Conservation (phyloP, 2,797 vertebrate species). For the Chlorospingus flavigularis region DNA sequence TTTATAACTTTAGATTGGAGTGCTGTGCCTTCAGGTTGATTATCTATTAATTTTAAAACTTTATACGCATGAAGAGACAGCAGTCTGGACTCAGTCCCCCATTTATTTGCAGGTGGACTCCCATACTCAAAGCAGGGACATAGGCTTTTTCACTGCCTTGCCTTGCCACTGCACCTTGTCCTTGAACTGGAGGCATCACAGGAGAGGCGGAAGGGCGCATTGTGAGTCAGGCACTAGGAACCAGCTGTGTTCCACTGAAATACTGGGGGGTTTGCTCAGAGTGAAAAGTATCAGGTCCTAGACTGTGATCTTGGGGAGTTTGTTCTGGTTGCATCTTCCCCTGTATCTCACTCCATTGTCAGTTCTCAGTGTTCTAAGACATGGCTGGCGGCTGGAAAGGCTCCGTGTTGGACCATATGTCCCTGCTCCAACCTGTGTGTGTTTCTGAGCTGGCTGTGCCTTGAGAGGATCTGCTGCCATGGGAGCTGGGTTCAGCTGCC, state of each 20-base stretch:
- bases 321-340: neutral
- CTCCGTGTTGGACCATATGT: fast-evolving
- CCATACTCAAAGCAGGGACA: neutral
- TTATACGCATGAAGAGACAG: neutral
- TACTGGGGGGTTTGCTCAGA: neutral
- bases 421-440: neutral
- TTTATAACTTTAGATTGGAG: neutral
- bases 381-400: fast-evolving
- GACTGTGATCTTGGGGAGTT: neutral
- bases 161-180: neutral
- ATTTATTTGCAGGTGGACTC: neutral
- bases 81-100: neutral
- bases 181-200: neutral
- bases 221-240: neutral
- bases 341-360: neutral
- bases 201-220: neutral
- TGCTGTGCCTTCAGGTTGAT: neutral
- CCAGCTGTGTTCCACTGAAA: neutral
- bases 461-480: neutral
- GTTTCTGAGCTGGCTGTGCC: neutral
- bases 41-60: neutral
- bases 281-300: neutral
- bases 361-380: neutral
- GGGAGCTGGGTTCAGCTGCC: neutral
- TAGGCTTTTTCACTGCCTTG: neutral